Evolutionary conservation across 2,797 vertebrate genomes (phyloP).

Genomic region (Meriones psammophilus): DNA sequence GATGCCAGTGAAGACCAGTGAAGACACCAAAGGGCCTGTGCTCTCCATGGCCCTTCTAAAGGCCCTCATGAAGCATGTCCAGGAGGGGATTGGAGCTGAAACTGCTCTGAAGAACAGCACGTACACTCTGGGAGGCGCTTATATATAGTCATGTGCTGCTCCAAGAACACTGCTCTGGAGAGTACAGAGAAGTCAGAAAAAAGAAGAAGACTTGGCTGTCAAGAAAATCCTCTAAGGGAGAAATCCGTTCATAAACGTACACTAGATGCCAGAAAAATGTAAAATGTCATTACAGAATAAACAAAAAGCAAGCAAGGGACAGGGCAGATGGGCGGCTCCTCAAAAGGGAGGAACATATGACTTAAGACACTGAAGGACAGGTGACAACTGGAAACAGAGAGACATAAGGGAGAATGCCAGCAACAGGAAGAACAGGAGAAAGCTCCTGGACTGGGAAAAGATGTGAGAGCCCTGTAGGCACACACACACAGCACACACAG

Average conservation of each 20-base stretch:
- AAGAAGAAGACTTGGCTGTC: background rate
- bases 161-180: background rate
- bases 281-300: background rate
- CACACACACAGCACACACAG: too few species aligned
- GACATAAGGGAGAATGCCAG: background rate
- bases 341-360: background rate
- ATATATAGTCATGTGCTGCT: background rate
- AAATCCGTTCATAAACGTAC: background rate
- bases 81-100: background rate
- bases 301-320: background rate
- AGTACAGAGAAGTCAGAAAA: background rate
- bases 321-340: background rate
- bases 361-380: background rate
- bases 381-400: background rate
- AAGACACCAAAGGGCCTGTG: background rate
- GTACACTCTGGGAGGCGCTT: too few species aligned
- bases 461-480: background rate
- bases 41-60: background rate
- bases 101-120: accelerated
- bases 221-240: background rate
- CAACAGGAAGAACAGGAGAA: accelerated
- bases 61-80: too few species aligned
- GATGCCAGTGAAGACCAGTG: background rate
- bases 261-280: background rate
- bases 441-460: accelerated